Base-by-base conservation (phyloP, 2,797 vertebrate genomes). In the Muscicapa comitata region DNA sequence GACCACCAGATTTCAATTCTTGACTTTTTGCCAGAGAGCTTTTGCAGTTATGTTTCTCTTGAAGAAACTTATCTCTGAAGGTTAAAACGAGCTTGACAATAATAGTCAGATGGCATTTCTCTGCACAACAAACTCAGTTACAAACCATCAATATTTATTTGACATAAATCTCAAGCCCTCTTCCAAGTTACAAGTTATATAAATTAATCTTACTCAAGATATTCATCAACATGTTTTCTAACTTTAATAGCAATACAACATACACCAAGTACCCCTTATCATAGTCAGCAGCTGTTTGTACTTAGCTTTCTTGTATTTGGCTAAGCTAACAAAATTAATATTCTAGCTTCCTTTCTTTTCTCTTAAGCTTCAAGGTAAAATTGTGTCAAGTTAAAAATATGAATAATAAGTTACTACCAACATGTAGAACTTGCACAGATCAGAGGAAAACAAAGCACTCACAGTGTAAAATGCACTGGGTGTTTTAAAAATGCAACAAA, bases 101-200 rank as follows among this genome's bases (percentile, higher is more conserved):
- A 94, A 77, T 6, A 94, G 82, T 91, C 82, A 92, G 67, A 89
- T 65, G 65, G 50, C 61, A 74, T 82, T 92, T 83, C 87, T 91
- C 81, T 87, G 86, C 70, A 92, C 90, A 94, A 92, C 86, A 92
- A 92, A 92, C 57, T 89, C 61, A 23, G 81, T 58, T 94, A 85
- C 68, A 88, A 95, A 77, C 72, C 58, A 81, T 72, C 89, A 92
- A 93, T 94, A 94, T 94, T 96, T 95, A 96, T 91, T 70, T 93
- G 75, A 88, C 55, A 94, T 53, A 88, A 78, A 95, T 72, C 70
- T 88, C 78, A 90, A 95, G 61, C 31, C 28, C 54, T 79, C 86
- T 84, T 91, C 48, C 59, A 89, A 83, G 72, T 78, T 77, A n/a
- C 25, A 94, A 93, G 67, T 91, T 75, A 91, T 13, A 94, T 78